Conservation (phyloP, 2,888 invertebrate genomes). For the Eubasilissa splendida region DNA sequence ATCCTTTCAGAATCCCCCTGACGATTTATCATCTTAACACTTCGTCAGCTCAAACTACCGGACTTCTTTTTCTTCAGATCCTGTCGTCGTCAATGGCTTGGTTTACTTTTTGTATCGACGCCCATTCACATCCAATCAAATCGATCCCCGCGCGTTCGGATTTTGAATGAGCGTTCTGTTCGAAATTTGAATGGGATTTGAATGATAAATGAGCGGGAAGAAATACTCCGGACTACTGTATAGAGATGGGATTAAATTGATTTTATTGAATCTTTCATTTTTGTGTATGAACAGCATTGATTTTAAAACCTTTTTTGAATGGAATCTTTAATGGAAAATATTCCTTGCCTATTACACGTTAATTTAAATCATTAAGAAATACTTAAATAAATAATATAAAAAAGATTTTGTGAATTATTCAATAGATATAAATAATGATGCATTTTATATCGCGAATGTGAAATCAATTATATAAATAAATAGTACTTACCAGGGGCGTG, state of each 20-base stretch:
- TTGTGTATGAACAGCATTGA: neutral
- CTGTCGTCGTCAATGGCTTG: constrained; percentile 12
- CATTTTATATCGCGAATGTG: too few species aligned
- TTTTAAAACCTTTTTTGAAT: neutral
- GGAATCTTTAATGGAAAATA: too few species aligned
- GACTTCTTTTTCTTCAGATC: constrained; percentile 40
- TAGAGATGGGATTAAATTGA: constrained; percentile 26
- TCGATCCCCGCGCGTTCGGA: constrained; percentile 48
- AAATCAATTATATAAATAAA: too few species aligned
- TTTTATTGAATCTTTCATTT: constrained; percentile 5
- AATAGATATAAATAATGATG: too few species aligned
- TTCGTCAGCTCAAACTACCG: constrained; percentile 57
- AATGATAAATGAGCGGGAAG: constrained; percentile 45
- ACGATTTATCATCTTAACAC: constrained; percentile 57
- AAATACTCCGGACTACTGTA: constrained; percentile 28
- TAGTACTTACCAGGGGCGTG: too few species aligned
- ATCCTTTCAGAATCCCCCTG: constrained; percentile 24
- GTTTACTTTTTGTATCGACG: constrained; percentile 49
- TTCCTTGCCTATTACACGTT: too few species aligned
- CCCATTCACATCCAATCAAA: constrained; percentile 49
- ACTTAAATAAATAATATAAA: too few species aligned
- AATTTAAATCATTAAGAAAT: too few species aligned
- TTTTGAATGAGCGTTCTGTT: constrained; percentile 43
- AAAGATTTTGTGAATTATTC: too few species aligned
- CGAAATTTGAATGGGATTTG: constrained; percentile 45